Conservation (phyloP, 2,113 vertebrate species). For the Chauna torquata region DNA sequence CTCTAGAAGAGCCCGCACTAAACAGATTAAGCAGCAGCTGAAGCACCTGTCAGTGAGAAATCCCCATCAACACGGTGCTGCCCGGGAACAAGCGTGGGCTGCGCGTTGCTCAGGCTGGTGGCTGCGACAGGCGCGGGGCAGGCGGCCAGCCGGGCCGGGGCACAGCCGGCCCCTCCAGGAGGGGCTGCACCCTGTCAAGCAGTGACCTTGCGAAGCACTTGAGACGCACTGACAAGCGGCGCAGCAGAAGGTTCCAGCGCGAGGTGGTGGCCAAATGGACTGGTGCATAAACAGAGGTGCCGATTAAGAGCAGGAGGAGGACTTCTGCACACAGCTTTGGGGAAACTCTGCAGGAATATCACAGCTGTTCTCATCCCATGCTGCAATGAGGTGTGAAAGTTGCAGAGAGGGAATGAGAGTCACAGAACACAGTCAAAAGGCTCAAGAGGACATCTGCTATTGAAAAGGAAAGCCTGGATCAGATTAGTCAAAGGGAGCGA, state of each 20-base stretch:
- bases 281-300: rapidly evolving
- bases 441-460: background rate
- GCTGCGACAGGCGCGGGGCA: too few relatives aligned
- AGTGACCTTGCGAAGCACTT: rapidly evolving
- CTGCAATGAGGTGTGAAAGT: background rate
- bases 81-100: rapidly evolving
- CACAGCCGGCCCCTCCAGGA: background rate
- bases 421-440: background rate
- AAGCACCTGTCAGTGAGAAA: background rate
- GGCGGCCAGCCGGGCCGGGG: too few relatives aligned
- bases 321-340: background rate
- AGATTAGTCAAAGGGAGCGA: background rate
- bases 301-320: background rate
- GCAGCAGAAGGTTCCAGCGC: rapidly evolving
- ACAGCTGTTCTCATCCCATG: background rate
- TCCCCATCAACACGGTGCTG: background rate
- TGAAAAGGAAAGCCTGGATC: background rate
- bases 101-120: background rate
- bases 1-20: background rate
- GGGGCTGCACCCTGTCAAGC: background rate
- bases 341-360: background rate
- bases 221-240: background rate
- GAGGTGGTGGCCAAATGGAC: background rate
- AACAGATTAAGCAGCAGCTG: background rate
- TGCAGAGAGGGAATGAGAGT: background rate